These are phyloP conservation scores for Herpailurus yagouaroundi DNA, from an alignment of 2,113 vertebrate genomes.

Conservation along the genomic window DNA sequence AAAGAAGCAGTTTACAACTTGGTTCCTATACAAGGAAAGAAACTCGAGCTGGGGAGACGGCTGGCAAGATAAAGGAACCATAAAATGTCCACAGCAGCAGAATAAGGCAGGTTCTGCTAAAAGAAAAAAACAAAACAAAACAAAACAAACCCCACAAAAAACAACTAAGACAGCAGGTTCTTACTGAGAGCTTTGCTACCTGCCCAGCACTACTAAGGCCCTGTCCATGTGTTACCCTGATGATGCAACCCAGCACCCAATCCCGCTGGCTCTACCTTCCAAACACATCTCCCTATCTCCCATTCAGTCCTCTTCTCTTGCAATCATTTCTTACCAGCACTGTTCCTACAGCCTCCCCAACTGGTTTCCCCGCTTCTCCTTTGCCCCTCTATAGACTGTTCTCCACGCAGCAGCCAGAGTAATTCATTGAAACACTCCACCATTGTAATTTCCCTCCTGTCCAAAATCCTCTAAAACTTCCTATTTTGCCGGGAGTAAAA, in stretches of 20 bases:
- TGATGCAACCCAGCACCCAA: background rate
- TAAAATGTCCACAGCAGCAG: background rate
- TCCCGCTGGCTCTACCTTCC: background rate
- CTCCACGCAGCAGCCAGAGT: background rate
- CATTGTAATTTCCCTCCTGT: background rate
- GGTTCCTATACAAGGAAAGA: background rate
- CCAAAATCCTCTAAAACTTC: background rate
- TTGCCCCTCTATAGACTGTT: no score
- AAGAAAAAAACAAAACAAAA: no score
- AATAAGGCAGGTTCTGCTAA: background rate
- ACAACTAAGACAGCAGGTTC: no score
- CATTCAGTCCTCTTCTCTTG: background rate
- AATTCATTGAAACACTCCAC: background rate
- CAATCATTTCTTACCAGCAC: background rate
- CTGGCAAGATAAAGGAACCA: background rate
- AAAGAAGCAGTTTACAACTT: background rate
- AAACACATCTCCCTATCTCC: background rate
- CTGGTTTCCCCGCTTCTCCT: background rate
- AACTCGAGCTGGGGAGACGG: background rate
- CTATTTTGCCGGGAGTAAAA: background rate
- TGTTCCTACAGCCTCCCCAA: background rate
- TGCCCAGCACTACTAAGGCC: background rate
- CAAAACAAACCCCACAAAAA: no score
- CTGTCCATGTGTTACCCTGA: no score
- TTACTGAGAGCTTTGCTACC: background rate